Percentiles rank a stretch among this genome's conserved stretches.
These are phyloP conservation scores for Channa maculata DNA, from an alignment of 2,113 vertebrate species.

Conservation along the genomic window DNA sequence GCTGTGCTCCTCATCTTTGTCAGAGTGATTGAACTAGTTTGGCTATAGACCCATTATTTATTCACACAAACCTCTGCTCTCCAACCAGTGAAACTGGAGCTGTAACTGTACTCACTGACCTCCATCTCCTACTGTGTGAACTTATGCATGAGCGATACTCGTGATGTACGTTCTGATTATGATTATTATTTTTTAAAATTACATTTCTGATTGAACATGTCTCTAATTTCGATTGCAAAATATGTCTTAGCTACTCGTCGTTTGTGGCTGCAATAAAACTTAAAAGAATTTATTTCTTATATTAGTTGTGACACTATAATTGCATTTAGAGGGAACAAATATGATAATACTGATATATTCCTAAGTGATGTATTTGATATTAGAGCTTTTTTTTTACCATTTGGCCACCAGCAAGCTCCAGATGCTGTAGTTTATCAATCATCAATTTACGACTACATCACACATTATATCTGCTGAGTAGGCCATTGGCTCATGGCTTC, in stretches of 20 bases:
- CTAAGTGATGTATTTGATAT: background rate
- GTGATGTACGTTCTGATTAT: background rate
- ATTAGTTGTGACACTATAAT: background rate
- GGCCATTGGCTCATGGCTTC: slow-evolving; percentile 63
- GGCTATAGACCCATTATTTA: slow-evolving; percentile 39
- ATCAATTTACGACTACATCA: slow-evolving; percentile 46
- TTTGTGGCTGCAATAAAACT: background rate
- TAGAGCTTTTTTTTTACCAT: background rate
- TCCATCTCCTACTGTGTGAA: background rate
- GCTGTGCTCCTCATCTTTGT: slow-evolving; percentile 23
- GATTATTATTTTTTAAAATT: background rate
- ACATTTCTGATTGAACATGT: background rate
- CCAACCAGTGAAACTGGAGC: slow-evolving; percentile 7
- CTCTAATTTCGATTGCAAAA: background rate
- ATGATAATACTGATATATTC: background rate
- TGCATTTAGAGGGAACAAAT: background rate
- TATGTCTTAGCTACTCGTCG: background rate
- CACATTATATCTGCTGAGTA: slow-evolving; percentile 53
- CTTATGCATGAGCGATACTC: background rate
- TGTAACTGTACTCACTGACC: background rate
- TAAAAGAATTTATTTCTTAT: background rate
- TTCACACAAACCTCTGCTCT: slow-evolving; percentile 45
- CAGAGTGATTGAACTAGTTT: slow-evolving; percentile 56
- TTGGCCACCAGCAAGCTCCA: slow-evolving; percentile 18
- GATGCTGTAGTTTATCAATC: slow-evolving; percentile 14